Evolutionary conservation across 2,888 invertebrate genomes (phyloP), one percentile per base, ranked within the genome.

Genomic region (Pycnomerus fuliginosus): DNA sequence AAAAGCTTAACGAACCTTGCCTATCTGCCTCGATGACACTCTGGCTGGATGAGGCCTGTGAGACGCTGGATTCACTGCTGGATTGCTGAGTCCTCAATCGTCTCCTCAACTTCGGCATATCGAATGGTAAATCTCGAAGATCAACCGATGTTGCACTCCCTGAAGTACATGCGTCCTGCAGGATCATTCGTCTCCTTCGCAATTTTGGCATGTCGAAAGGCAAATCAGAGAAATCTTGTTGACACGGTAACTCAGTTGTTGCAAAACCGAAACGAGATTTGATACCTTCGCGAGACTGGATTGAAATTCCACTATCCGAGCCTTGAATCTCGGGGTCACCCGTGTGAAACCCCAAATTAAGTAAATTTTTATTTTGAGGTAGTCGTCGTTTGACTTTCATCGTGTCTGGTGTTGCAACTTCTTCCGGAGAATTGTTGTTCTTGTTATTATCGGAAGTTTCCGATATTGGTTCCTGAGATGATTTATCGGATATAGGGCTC

Each of bases 191-290:
- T 60, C 83, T 74, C 50, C 90, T 77, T 43, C 90, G 76, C 53
- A 91, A 71, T 69, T 92, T 92, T 32, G 91, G 91, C 90, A 91
- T 91, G 61, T 91, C 90, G 61, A 91, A 91, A 1, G 91, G 91
- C 55, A 91, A 78, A 74, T 90, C 89, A 16, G 84, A 80, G 50
- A 88, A 73, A 61, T 88, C 85, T 37, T 83, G 82, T 32, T 84
- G 82, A 34, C 62, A 66, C 39, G 80, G 74, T 11, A 64, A 61
- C 44, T 67, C 43, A 48, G 67, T 67, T 2, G 58, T 56, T 13
- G 61, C 56, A 47, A 69, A 62, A 10, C 64, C 67, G 43, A 69
- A 66, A 28, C 82, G 69, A 3, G 80, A 82, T 65, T 87, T 87
- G n/a, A 48, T 81, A 12, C 87, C 87, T 60, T 87, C 87, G 14